Percentiles rank a stretch among this genome's conserved stretches.
phyloP scores from a whole-genome alignment of 1,140 invertebrate species.

The Asobara japonica region DNA sequence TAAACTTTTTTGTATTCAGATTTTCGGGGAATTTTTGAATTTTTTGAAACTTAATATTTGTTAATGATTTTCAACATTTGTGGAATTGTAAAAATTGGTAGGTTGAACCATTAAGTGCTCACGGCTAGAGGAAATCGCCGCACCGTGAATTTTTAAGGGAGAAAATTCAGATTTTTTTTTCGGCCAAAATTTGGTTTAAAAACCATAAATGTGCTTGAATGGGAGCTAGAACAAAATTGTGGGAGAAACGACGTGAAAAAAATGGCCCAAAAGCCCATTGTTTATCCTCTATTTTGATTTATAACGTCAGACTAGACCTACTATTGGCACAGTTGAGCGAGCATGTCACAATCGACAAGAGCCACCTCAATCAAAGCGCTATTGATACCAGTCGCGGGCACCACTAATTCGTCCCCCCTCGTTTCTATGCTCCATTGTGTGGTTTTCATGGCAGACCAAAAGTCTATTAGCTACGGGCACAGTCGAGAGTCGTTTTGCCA shows the following conservation, averaged over 20 bases:
- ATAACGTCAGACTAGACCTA: constrained; percentile 33
- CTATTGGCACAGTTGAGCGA: constrained; percentile 55
- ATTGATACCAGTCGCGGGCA: constrained; percentile 55
- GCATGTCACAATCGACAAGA: constrained; percentile 60
- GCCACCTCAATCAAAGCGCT: constrained; percentile 61
- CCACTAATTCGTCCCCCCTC: constrained; percentile 26
- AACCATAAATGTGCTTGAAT: background rate
- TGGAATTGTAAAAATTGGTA: too few species aligned
- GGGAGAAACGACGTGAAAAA: background rate
- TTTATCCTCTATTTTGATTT: constrained; percentile 24
- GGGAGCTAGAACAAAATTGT: background rate
- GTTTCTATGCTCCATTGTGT: constrained; percentile 40
- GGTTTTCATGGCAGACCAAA: constrained; percentile 51
- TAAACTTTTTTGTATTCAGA: too few species aligned
- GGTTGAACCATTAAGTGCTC: too few species aligned
- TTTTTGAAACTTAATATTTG: too few species aligned
- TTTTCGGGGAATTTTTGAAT: too few species aligned
- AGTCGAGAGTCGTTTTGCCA: constrained; percentile 6
- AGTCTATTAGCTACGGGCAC: constrained; percentile 53
- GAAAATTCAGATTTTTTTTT: too few species aligned
- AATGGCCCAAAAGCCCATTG: constrained; percentile 28
- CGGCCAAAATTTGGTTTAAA: too few species aligned
- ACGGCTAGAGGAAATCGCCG: too few species aligned
- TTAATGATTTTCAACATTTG: too few species aligned
- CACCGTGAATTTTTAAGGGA: too few species aligned